phyloP scores from a whole-genome alignment of 2,113 vertebrate species.

The Cervus canadensis region DNA sequence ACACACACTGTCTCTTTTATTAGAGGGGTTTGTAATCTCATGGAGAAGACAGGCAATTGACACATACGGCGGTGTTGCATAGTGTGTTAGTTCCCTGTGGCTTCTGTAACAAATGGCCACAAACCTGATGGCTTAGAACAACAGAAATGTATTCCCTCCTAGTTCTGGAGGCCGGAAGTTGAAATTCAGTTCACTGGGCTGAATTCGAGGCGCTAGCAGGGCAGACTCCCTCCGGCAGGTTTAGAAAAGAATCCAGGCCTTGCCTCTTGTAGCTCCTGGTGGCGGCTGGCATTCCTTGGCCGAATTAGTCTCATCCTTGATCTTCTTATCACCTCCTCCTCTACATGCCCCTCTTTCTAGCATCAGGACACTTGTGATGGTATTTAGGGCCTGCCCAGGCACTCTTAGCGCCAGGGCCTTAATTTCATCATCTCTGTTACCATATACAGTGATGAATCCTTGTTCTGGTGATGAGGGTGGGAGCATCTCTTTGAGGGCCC shows the following conservation, averaged over 20 bases:
- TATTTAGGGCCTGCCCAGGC: background rate
- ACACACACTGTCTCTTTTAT: too few species aligned
- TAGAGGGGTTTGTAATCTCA: background rate
- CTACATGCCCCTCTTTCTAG: background rate
- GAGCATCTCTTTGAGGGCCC: background rate
- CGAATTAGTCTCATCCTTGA: accelerated
- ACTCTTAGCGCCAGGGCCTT: background rate
- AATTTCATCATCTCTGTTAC: background rate
- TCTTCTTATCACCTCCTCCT: too few species aligned
- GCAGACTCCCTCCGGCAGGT: background rate
- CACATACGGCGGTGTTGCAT: accelerated
- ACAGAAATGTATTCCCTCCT: background rate
- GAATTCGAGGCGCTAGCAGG: accelerated
- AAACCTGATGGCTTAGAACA: background rate
- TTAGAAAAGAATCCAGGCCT: background rate
- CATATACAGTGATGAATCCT: background rate
- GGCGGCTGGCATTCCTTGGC: background rate
- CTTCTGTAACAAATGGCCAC: background rate
- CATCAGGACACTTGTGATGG: background rate
- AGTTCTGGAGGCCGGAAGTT: background rate
- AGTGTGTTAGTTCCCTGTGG: background rate
- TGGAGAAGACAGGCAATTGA: background rate
- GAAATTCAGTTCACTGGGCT: background rate
- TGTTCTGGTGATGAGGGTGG: background rate
- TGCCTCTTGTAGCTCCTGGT: background rate